phyloP scores from a whole-genome alignment of 2,113 vertebrate species.

The Quiscalus mexicanus region DNA sequence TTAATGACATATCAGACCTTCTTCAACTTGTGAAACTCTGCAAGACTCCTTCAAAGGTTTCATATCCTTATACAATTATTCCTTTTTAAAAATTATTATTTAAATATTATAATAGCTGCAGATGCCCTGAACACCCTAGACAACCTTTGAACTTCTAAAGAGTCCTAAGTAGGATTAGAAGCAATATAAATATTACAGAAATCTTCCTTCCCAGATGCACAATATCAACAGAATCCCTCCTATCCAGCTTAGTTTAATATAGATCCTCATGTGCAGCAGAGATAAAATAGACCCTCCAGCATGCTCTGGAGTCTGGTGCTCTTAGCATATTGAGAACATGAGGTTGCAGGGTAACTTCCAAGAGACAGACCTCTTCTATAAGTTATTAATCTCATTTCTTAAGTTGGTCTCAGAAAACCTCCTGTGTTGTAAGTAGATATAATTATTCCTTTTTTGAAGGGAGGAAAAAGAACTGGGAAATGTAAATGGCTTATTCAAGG shows the following conservation, averaged over 20 bases:
- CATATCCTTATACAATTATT: background rate
- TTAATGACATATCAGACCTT: background rate
- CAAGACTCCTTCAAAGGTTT: background rate
- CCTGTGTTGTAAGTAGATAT: background rate
- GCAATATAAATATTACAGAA: background rate
- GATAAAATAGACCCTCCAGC: background rate
- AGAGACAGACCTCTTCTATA: background rate
- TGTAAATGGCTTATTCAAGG: constrained; percentile 40
- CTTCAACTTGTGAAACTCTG: background rate
- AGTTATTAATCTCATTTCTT: background rate
- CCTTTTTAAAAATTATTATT: background rate
- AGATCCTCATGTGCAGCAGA: background rate
- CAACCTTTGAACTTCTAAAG: background rate
- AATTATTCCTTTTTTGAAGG: constrained; percentile 12
- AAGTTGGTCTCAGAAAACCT: background rate
- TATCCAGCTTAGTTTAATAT: background rate
- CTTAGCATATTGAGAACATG: constrained; percentile 11
- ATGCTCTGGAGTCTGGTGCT: background rate
- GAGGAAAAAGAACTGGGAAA: constrained; percentile 29
- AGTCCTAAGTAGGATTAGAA: background rate
- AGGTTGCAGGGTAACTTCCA: background rate
- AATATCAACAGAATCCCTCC: background rate
- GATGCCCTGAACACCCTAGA: background rate
- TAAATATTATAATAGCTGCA: background rate
- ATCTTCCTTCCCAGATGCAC: background rate